Evolutionary conservation across 2,888 invertebrate species (phyloP).

Genomic region (Spilosoma lubricipeda): DNA sequence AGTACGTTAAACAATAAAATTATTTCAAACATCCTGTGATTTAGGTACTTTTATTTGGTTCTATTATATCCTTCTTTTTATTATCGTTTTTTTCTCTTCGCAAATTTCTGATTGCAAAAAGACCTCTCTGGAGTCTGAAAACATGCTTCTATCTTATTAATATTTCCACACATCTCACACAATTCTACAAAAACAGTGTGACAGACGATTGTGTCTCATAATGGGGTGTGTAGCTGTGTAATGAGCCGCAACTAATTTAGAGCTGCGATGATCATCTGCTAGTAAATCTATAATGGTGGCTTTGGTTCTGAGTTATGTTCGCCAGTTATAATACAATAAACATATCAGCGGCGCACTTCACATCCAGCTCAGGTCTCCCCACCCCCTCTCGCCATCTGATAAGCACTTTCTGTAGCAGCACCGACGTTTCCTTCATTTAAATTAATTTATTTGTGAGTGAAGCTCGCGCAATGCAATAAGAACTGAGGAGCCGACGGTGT

Average conservation of each 20-base stretch:
- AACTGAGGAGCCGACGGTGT: conserved; percentile 31
- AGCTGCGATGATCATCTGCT: conserved; percentile 39
- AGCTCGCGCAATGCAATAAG: conserved; percentile 65
- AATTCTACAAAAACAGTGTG: not conserved
- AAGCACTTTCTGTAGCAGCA: conserved; percentile 50
- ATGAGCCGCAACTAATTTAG: conserved; percentile 27
- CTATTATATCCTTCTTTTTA: too few relatives aligned
- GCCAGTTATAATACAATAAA: conserved; percentile 52
- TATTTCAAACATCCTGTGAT: too few relatives aligned
- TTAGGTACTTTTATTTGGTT: too few relatives aligned
- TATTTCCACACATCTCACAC: not conserved
- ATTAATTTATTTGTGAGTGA: conserved; percentile 69
- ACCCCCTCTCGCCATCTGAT: not conserved
- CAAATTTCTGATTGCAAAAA: too few relatives aligned
- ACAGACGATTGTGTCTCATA: not conserved
- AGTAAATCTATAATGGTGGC: conserved; percentile 51
- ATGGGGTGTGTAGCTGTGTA: not conserved
- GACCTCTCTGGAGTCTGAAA: too few relatives aligned
- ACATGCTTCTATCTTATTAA: not conserved
- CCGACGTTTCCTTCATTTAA: conserved; percentile 67
- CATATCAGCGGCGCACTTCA: conserved; percentile 36
- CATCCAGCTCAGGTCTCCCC: not conserved
- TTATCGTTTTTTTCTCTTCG: too few relatives aligned
- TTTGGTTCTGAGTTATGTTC: conserved; percentile 45
- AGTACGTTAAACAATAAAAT: too few relatives aligned